Percentiles rank a stretch among this genome's conserved stretches.
Conservation (phyloP, 2,888 invertebrate genomes). For the Plebejus anna region DNA sequence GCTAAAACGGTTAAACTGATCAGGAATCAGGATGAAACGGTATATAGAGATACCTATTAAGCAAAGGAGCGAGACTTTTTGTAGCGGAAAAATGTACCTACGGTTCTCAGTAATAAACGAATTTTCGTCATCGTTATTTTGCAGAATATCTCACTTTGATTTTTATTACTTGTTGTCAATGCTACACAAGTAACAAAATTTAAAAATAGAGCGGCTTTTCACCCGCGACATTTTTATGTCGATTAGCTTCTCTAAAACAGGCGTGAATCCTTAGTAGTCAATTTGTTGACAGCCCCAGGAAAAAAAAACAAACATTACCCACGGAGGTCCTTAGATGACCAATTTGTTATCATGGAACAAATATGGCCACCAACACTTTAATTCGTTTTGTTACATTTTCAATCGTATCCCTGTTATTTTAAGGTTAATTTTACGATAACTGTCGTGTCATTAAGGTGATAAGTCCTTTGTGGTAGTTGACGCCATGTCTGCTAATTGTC, state of each 20-base stretch:
- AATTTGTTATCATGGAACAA: constrained; percentile 74
- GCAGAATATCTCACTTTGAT: too few relatives aligned
- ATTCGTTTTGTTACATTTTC: constrained; percentile 40
- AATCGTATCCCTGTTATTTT: constrained; percentile 43
- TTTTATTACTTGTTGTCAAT: background rate
- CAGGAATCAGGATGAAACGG: too few relatives aligned
- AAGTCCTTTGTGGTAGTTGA: constrained; percentile 71
- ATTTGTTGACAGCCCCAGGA: background rate
- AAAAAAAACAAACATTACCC: constrained; percentile 47
- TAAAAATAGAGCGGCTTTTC: background rate
- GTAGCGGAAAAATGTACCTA: too few relatives aligned
- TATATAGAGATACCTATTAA: too few relatives aligned
- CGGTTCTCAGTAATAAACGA: too few relatives aligned
- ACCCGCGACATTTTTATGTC: background rate
- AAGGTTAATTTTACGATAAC: constrained; percentile 39
- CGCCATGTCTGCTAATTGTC: constrained; percentile 76
- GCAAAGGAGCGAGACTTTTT: too few relatives aligned
- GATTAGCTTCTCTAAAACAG: constrained; percentile 14
- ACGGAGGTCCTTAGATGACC: constrained; percentile 46
- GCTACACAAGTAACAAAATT: background rate
- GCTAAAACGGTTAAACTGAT: too few relatives aligned
- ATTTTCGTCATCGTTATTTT: too few relatives aligned
- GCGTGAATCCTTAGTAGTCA: constrained; percentile 14
- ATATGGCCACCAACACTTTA: constrained; percentile 66
- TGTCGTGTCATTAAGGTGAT: constrained; percentile 59